Conservation (phyloP, 2,797 vertebrate species). For the Rousettus madagascariensis region DNA sequence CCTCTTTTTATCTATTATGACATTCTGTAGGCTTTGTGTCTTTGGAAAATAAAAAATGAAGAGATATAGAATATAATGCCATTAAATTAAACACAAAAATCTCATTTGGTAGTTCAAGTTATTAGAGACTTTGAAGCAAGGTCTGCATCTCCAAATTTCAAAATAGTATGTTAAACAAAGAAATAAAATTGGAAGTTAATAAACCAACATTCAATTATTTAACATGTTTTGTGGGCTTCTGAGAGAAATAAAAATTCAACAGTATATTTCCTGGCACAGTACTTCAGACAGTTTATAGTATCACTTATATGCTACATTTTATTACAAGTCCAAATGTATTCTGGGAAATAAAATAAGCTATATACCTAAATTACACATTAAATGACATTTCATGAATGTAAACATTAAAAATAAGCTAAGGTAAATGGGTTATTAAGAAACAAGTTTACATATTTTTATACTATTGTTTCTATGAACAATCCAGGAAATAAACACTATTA, state of each 20-base stretch:
- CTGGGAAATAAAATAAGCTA: constrained; percentile 29
- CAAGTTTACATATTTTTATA: constrained; percentile 20
- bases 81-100: constrained; percentile 46
- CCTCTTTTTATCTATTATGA: not conserved
- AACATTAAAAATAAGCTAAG: constrained; percentile 45
- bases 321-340: constrained; percentile 16
- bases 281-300: constrained; percentile 44
- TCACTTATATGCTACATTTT: not conserved
- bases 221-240: constrained; percentile 24
- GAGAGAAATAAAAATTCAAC: constrained; percentile 50
- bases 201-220: constrained; percentile 41
- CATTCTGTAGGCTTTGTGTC: not conserved
- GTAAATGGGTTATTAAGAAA: constrained; percentile 39
- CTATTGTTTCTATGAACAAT: not conserved
- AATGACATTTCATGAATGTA: constrained; percentile 35
- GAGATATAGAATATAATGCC: not conserved
- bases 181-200: constrained; percentile 44
- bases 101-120: constrained; percentile 46
- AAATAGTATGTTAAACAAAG: constrained; percentile 38
- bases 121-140: constrained; percentile 5
- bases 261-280: not conserved
- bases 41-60: constrained; percentile 43
- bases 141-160: constrained; percentile 22
- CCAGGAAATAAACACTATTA: constrained; percentile 10
- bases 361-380: not conserved